Conservation (phyloP, 1,140 invertebrate genomes). For the Formica exsecta region DNA sequence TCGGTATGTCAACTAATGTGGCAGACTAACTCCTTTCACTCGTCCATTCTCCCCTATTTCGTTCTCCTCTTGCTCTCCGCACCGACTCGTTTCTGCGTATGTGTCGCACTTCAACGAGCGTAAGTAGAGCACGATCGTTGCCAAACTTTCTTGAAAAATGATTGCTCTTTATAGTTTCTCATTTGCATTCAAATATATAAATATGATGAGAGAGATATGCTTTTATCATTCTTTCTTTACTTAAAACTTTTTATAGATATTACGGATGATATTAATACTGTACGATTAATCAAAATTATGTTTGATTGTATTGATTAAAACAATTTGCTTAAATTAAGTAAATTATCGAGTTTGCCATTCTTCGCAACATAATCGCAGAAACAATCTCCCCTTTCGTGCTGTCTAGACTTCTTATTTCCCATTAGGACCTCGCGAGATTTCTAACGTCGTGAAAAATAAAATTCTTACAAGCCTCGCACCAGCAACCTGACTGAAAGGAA, state of each 20-base stretch:
- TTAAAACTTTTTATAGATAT: neutral
- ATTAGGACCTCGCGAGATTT: constrained; percentile 49
- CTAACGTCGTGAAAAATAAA: constrained; percentile 46
- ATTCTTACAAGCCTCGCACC: constrained; percentile 45
- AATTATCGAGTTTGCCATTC: neutral
- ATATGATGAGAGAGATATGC: neutral
- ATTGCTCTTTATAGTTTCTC: constrained; percentile 3
- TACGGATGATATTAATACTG: neutral
- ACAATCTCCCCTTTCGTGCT: constrained; percentile 45
- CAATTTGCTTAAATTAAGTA: constrained; percentile 8
- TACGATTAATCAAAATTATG: neutral
- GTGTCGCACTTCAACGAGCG: constrained; percentile 31
- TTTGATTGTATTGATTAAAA: neutral
- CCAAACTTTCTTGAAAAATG: constrained; percentile 56
- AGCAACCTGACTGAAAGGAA: constrained; percentile 59
- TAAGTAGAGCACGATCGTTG: constrained; percentile 42
- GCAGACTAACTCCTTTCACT: constrained; percentile 64
- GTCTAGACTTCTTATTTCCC: constrained; percentile 43
- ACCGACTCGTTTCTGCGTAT: constrained; percentile 31
- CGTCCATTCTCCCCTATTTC: constrained; percentile 21
- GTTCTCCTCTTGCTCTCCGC: constrained; percentile 14
- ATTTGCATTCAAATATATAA: neutral
- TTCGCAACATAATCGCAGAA: constrained; percentile 35
- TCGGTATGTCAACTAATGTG: constrained; percentile 75
- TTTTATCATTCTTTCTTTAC: neutral